Percentiles rank a stretch among this genome's conserved stretches.
Conservation (phyloP, 2,888 invertebrate genomes). For the Epinotia brunnichana region DNA sequence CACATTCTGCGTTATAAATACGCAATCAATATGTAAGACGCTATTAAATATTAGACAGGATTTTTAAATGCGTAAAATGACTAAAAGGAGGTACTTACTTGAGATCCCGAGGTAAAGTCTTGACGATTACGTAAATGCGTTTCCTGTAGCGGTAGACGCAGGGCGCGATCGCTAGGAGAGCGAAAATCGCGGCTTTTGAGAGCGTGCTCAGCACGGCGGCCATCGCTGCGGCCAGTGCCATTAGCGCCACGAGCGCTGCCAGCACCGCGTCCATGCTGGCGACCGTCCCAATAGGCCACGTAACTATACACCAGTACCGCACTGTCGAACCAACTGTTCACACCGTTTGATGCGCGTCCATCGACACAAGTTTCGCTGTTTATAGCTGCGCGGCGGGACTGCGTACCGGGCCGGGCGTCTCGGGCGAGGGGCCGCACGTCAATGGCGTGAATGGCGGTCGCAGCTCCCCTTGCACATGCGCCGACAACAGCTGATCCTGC, state of each 20-base stretch:
- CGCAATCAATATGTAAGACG: constrained; percentile 13
- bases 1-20: constrained; percentile 12
- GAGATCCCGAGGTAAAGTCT: constrained; percentile 86
- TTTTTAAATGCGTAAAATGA: constrained; percentile 20
- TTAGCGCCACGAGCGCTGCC: constrained; percentile 79
- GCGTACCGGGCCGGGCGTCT: constrained; percentile 47
- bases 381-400: constrained; percentile 40
- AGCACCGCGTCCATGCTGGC: constrained; percentile 83
- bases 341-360: constrained; percentile 60
- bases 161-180: constrained; percentile 82
- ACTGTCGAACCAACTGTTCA: constrained; percentile 57
- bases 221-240: constrained; percentile 82
- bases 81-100: constrained; percentile 80
- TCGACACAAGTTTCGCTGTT: constrained; percentile 47
- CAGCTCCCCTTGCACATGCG: constrained; percentile 75
- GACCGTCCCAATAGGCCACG: constrained; percentile 73
- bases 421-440: constrained; percentile 51
- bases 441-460: constrained; percentile 59
- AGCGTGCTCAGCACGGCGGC: constrained; percentile 85
- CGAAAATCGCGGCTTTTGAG: constrained; percentile 89
- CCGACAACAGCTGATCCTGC: constrained; percentile 76
- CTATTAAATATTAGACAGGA: constrained; percentile 26
- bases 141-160: constrained; percentile 83
- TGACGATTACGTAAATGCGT: constrained; percentile 85
- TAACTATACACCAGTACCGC: constrained; percentile 59